Evolutionary conservation across 2,797 vertebrate genomes (phyloP), one percentile per base, ranked within the genome.

Genomic region (Tapirus indicus): DNA sequence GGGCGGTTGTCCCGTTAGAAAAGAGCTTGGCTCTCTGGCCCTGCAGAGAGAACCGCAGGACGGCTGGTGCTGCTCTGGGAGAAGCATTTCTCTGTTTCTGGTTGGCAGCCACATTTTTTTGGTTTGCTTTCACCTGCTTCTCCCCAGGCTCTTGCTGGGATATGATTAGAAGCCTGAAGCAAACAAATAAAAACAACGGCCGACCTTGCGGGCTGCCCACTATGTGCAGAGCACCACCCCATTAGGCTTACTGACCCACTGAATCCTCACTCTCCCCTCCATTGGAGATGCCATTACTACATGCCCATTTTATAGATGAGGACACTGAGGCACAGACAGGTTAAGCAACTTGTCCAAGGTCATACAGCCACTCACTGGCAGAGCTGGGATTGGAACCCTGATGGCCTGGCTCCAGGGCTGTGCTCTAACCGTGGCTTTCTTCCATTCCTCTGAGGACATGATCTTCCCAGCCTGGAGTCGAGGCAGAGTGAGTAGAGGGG

Each of bases 161-260:
- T 23, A n/a, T 56, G 38, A 56, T 54, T 14, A 74, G 71, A 79
- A 41, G 25, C 58, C 58, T 11, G 13, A 84, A 49, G 7, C 62
- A 79, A 88, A 90, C 18, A 49, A 52, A 49, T 14, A 10, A 25
- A 74, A 86, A 41, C 25, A 23, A n/a, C 29, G 8, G 8, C 47
- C 12, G 56, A 18, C 21, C 38, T 49, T 8, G 12, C 2, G 4
- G 23, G 11, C 9, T 0, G 29, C 1, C 56, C 44, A 38, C 25
- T 2, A 0, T 20, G 35, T n/a, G 60, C 49, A 13, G 7, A 58
- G 80, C 8, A 11, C 58, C 35, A 0, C 9, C 44, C 56, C 25
- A 0, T 5, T 71, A 21, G 0, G 13, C 8, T 0, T 6, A 27
- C 6, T 41, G 74, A 71, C 64, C 58, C 20, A 7, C 1, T 41